A percentile compares a stretch with the other conserved stretches of the same genome.
These are phyloP conservation scores for Caenorhabditis sinica DNA, from an alignment of 2,888 invertebrate species.

Conservation along the genomic window DNA sequence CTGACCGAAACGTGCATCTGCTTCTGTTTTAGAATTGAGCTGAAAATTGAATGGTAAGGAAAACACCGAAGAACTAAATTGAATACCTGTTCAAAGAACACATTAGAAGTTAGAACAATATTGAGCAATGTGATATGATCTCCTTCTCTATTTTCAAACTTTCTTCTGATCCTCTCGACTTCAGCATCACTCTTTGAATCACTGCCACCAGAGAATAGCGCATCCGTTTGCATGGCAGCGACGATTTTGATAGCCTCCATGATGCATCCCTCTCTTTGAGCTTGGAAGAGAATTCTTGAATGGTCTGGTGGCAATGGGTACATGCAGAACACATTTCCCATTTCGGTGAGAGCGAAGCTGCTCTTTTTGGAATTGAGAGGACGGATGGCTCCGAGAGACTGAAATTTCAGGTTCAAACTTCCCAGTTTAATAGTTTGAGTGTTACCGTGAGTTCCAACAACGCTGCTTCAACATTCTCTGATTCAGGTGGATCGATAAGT, in stretches of 20 bases:
- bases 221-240: slow-evolving; percentile 92
- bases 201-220: slow-evolving; percentile 86
- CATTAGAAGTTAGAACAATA: slow-evolving; percentile 65
- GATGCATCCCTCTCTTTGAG: slow-evolving; percentile 74
- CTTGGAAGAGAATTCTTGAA: slow-evolving; percentile 71
- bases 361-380: slow-evolving; percentile 41
- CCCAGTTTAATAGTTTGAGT: no score
- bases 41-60: slow-evolving; percentile 16
- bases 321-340: slow-evolving; percentile 64
- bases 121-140: slow-evolving; percentile 80
- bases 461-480: slow-evolving; percentile 86
- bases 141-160: slow-evolving; percentile 86
- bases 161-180: slow-evolving; percentile 61
- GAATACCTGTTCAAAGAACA: slow-evolving; percentile 65
- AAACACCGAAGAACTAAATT: background rate
- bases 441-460: slow-evolving; percentile 69
- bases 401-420: slow-evolving; percentile 7
- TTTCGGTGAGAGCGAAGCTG: slow-evolving; percentile 62
- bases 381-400: slow-evolving; percentile 70
- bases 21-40: slow-evolving; percentile 53
- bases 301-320: slow-evolving; percentile 72
- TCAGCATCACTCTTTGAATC: slow-evolving; percentile 61
- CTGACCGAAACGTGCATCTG: slow-evolving; percentile 54
- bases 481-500: slow-evolving; percentile 92
- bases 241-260: slow-evolving; percentile 90